Evolutionary conservation across 1,140 invertebrate species (phyloP).

Genomic region (Drosophila novamexicana): DNA sequence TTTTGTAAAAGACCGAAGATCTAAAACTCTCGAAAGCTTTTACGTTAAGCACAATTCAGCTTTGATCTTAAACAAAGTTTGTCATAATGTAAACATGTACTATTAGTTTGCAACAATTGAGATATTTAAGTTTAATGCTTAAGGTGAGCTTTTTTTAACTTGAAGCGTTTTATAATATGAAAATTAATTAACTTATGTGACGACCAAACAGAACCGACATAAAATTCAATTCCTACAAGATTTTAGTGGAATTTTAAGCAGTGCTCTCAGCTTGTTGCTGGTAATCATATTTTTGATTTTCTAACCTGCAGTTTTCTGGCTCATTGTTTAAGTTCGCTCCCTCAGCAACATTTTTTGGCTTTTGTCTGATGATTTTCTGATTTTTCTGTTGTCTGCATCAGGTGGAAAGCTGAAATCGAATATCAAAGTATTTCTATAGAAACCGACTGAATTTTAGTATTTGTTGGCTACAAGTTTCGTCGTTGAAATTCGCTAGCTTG

Average conservation of each 20-base stretch:
- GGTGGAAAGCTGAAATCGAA: slow-evolving; percentile 15
- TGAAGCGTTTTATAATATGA: not conserved
- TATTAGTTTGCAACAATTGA: no score
- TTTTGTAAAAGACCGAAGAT: no score
- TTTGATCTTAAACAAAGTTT: not conserved
- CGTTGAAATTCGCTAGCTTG: not conserved
- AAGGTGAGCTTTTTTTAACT: no score
- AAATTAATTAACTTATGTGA: no score
- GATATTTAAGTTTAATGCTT: no score
- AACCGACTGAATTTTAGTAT: slow-evolving; percentile 14
- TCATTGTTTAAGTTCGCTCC: slow-evolving; percentile 29
- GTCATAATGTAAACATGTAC: no score
- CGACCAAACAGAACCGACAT: no score
- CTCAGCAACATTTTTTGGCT: slow-evolving; percentile 8
- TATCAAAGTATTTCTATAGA: slow-evolving; percentile 20
- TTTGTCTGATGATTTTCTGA: slow-evolving; percentile 5
- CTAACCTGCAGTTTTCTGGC: slow-evolving; percentile 17
- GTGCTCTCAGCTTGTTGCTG: slow-evolving; percentile 1
- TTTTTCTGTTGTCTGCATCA: slow-evolving; percentile 5
- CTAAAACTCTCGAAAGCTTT: not conserved
- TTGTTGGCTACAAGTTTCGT: slow-evolving; percentile 17
- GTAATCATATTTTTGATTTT: slow-evolving; percentile 4
- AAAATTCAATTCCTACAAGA: not conserved
- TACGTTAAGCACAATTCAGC: not conserved
- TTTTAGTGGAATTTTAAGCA: slow-evolving; percentile 9